Conservation (phyloP, 64 coral and sea anemone species). For the Cladopsammia gracilis region DNA sequence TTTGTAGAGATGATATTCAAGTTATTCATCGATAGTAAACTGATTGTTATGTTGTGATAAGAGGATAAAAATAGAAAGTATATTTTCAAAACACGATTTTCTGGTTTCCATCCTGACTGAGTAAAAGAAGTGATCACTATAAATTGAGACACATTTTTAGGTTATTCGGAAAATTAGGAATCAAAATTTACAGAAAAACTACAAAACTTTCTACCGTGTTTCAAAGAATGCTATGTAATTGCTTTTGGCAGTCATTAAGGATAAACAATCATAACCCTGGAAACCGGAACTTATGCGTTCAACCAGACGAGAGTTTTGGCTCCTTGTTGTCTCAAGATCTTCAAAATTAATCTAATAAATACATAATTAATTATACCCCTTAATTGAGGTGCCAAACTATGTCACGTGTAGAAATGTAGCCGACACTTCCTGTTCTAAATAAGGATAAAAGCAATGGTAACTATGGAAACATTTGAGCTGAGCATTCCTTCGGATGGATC, state of each 20-base stretch:
- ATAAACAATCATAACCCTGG: not conserved
- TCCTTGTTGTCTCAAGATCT: conserved; percentile 52
- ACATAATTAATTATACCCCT: conserved; percentile 50
- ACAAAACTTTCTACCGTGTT: no score
- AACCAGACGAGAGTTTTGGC: conserved; percentile 7
- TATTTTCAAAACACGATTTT: not conserved
- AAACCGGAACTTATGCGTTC: not conserved
- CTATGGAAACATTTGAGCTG: not conserved
- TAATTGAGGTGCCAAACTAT: conserved; percentile 15
- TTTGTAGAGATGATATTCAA: not conserved
- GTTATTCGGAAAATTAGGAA: no score
- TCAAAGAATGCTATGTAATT: no score
- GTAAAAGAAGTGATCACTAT: no score
- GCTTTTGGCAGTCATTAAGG: no score
- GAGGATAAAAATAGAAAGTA: not conserved
- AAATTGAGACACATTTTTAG: no score
- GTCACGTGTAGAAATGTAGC: not conserved
- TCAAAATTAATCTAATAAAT: conserved; percentile 43
- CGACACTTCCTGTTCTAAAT: not conserved
- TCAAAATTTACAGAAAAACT: no score
- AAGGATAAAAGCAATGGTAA: conserved; percentile 6
- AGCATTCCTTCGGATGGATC: no score
- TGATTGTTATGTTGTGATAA: not conserved
- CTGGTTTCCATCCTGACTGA: no score
- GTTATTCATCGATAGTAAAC: not conserved